These are phyloP conservation scores for Vesta saturnalis DNA, from an alignment of 2,888 invertebrate genomes.

Conservation along the genomic window DNA sequence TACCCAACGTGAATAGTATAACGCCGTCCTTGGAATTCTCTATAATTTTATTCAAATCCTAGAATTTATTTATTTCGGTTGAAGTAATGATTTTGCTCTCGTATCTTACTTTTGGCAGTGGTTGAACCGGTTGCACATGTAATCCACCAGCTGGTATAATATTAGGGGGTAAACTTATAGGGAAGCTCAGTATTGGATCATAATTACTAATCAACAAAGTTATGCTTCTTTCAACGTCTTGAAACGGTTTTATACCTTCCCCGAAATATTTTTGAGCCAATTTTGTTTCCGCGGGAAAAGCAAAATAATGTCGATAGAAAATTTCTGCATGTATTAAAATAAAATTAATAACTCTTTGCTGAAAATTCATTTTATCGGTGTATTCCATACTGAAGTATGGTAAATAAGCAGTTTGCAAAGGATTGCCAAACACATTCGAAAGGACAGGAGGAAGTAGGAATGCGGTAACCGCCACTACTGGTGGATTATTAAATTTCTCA, in stretches of 20 bases:
- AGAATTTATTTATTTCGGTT: constrained; percentile 3
- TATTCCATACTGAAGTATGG: constrained; percentile 44
- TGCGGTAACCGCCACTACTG: constrained; percentile 32
- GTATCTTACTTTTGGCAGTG: constrained; percentile 52
- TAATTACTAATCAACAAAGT: constrained; percentile 52
- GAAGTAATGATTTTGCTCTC: no score
- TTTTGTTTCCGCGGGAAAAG: constrained; percentile 36
- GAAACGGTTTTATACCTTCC: constrained; percentile 42
- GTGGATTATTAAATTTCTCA: constrained; percentile 43
- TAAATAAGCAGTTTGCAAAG: constrained; percentile 46
- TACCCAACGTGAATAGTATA: constrained; percentile 57
- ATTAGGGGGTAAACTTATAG: constrained; percentile 55
- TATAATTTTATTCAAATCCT: constrained; percentile 41
- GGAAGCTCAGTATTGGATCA: constrained; percentile 50
- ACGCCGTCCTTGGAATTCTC: constrained; percentile 52
- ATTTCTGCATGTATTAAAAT: constrained; percentile 30
- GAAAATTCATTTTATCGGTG: constrained; percentile 44
- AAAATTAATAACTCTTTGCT: constrained; percentile 46
- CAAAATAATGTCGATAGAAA: constrained; percentile 29
- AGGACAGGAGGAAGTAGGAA: constrained; percentile 25
- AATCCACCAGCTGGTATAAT: constrained; percentile 57
- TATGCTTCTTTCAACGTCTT: constrained; percentile 48
- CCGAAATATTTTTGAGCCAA: constrained; percentile 46
- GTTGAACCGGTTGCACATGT: constrained; percentile 49
- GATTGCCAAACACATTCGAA: constrained; percentile 45